These are phyloP conservation scores for Eurytoma adleriae DNA, from an alignment of 2,888 invertebrate genomes.

Conservation along the genomic window DNA sequence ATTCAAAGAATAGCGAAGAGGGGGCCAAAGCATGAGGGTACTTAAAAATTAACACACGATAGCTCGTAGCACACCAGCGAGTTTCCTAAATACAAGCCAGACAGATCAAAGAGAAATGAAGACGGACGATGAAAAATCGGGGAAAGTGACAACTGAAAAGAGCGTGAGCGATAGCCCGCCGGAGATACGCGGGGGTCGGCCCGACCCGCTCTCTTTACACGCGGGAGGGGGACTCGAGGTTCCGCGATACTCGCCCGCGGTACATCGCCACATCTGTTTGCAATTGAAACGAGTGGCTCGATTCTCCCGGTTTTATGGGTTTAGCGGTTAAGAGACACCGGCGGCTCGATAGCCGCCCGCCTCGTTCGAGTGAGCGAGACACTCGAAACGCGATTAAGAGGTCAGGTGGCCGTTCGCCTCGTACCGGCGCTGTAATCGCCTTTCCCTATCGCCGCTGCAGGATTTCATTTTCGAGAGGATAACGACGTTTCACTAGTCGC, in stretches of 20 bases:
- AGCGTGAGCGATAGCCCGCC: constrained; percentile 69
- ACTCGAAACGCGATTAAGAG: constrained; percentile 54
- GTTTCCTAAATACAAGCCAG: too few relatives aligned
- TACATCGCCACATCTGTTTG: constrained; percentile 71
- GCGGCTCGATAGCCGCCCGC: neutral
- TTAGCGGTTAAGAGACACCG: constrained; percentile 60
- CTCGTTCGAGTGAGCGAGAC: neutral
- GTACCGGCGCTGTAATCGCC: constrained; percentile 30
- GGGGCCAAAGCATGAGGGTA: too few relatives aligned
- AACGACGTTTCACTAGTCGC: too few relatives aligned
- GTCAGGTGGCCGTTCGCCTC: constrained; percentile 46
- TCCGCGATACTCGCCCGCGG: constrained; percentile 53
- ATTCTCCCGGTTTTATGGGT: constrained; percentile 65
- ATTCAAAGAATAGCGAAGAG: too few relatives aligned
- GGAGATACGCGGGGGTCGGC: constrained; percentile 23
- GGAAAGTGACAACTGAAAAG: constrained; percentile 60
- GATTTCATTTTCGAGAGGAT: constrained; percentile 34
- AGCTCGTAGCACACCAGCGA: too few relatives aligned
- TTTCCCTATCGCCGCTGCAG: constrained; percentile 35
- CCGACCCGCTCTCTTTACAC: constrained; percentile 17
- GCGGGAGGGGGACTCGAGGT: constrained; percentile 45
- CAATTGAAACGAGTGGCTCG: constrained; percentile 72
- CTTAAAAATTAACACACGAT: too few relatives aligned
- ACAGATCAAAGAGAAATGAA: constrained; percentile 4
- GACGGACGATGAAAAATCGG: constrained; percentile 54